Evolutionary conservation across 2,797 vertebrate genomes (phyloP).

Genomic region (Phataginus tetradactyla): DNA sequence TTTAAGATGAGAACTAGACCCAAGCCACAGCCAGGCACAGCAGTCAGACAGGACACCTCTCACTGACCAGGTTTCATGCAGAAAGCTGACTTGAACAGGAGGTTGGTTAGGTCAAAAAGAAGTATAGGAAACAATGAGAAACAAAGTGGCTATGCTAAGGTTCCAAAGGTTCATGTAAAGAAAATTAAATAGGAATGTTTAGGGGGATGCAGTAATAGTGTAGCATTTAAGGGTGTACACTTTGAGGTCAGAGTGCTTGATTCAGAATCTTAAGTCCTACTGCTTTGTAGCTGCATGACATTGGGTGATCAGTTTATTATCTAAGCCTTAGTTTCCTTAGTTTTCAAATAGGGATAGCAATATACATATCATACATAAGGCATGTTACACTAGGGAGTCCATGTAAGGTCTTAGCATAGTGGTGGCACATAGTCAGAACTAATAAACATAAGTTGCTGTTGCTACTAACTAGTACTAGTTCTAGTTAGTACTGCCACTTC

Average conservation of each 20-base stretch:
- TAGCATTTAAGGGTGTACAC: neutral
- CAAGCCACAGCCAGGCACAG: neutral
- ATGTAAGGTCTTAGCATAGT: neutral
- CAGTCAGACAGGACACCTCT: neutral
- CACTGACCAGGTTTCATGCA: neutral
- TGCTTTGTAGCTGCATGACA: neutral
- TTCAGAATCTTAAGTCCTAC: neutral
- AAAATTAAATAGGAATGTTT: neutral
- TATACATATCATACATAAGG: neutral
- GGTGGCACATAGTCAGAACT: neutral
- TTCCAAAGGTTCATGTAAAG: neutral
- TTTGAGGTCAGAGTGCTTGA: neutral
- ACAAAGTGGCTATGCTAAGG: neutral
- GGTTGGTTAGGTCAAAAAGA: neutral
- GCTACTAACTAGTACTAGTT: neutral
- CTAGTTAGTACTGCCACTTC: neutral
- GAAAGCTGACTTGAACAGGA: neutral
- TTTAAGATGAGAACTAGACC: neutral
- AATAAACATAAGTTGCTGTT: neutral
- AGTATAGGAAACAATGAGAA: neutral
- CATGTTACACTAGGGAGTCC: too few relatives aligned
- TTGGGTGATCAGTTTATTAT: neutral
- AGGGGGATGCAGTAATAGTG: neutral
- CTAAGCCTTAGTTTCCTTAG: neutral
- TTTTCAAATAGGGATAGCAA: neutral